Conservation (phyloP, 2,888 invertebrate genomes). For the Clistopyga incitator region DNA sequence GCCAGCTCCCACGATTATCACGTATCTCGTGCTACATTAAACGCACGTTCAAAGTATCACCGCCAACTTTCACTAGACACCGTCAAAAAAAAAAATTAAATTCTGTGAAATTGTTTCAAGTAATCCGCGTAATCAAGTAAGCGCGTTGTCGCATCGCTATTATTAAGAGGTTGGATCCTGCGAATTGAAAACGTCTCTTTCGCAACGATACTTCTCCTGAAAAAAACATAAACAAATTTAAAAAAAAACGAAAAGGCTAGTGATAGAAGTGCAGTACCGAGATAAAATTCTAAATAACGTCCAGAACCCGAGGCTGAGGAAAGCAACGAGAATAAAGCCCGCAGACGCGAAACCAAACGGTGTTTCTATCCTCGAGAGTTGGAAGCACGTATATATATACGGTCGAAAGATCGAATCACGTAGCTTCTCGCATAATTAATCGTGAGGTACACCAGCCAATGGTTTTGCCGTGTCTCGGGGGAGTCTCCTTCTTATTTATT, state of each 20-base stretch:
- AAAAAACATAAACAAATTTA: background rate
- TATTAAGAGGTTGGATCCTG: no score
- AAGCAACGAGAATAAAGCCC: slow-evolving; percentile 20
- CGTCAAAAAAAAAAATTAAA: no score
- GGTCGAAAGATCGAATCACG: slow-evolving; percentile 69
- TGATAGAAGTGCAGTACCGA: background rate
- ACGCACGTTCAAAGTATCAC: background rate
- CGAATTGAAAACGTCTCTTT: no score
- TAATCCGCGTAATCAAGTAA: no score
- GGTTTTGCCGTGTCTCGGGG: slow-evolving; percentile 48
- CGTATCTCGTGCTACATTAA: slow-evolving; percentile 28
- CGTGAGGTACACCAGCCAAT: slow-evolving; percentile 51
- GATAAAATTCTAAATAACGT: slow-evolving; percentile 25
- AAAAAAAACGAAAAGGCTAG: no score
- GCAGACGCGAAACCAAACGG: background rate
- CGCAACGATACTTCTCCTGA: background rate
- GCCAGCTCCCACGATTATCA: slow-evolving; percentile 53
- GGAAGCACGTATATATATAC: slow-evolving; percentile 27
- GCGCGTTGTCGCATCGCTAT: no score
- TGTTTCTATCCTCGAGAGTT: background rate
- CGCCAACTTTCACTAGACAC: slow-evolving; percentile 36
- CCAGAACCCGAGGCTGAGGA: slow-evolving; percentile 18
- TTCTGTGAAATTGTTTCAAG: no score
- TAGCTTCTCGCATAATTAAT: slow-evolving; percentile 74
- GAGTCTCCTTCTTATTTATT: slow-evolving; percentile 51